Percentiles rank a stretch among this genome's conserved stretches.
Conservation (phyloP, 2,797 vertebrate genomes). For the Enteromius thamalakanensis region DNA sequence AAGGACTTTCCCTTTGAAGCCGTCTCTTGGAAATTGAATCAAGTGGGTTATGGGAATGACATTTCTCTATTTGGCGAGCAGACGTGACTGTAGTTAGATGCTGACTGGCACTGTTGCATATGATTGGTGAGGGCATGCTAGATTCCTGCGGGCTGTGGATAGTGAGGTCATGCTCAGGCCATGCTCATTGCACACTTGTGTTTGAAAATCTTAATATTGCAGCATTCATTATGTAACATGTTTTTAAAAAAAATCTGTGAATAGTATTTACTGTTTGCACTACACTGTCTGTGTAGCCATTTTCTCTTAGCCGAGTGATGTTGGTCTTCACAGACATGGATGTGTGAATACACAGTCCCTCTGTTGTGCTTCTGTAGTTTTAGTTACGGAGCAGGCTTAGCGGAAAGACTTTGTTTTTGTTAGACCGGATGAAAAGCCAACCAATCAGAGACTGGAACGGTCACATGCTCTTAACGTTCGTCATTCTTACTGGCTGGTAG, state of each 20-base stretch:
- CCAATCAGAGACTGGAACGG: constrained; percentile 68
- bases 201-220: background rate
- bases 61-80: background rate
- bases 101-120: constrained; percentile 42
- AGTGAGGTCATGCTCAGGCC: constrained; percentile 11
- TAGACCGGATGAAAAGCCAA: constrained; percentile 51
- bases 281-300: background rate
- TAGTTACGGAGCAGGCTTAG: constrained; percentile 59
- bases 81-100: constrained; percentile 18
- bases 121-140: constrained; percentile 38
- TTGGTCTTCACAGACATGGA: constrained; percentile 32
- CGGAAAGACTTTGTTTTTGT: constrained; percentile 67
- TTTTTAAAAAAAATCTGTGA: background rate
- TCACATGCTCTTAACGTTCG: constrained; percentile 66
- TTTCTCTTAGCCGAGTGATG: background rate
- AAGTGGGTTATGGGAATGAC: constrained; percentile 7
- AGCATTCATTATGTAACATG: background rate
- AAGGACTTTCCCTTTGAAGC: constrained; percentile 31
- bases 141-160: constrained; percentile 30
- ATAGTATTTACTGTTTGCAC: background rate
- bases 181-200: background rate
- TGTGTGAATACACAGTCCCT: constrained; percentile 37
- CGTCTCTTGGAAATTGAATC: constrained; percentile 15
- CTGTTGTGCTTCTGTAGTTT: constrained; percentile 31
- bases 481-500: constrained; percentile 64